Conservation (phyloP, 64 coral and sea anemone genomes). For the Astreopora myriophthalma region DNA sequence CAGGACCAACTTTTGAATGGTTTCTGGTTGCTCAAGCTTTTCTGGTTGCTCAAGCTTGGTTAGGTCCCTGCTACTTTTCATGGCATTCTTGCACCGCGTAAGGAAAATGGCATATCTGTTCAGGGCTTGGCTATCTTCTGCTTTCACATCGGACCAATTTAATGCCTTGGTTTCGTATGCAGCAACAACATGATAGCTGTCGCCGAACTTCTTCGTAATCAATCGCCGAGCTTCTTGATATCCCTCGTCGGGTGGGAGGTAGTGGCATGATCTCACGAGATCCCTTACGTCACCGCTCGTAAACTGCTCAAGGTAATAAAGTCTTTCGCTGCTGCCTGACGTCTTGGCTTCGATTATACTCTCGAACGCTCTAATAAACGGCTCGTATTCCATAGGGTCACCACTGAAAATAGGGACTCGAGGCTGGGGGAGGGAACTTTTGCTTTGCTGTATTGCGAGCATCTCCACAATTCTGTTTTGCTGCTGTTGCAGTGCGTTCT, state of each 20-base stretch:
- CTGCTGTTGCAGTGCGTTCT: no score
- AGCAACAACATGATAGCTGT: not conserved
- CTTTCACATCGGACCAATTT: not conserved
- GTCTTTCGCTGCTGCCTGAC: no score
- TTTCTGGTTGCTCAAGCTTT: conserved; percentile 46
- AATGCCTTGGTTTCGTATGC: conserved; percentile 21
- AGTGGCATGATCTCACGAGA: conserved; percentile 26
- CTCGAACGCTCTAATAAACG: no score
- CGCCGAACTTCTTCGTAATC: conserved; percentile 11
- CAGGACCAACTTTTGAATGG: conserved; percentile 14
- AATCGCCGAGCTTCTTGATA: not conserved
- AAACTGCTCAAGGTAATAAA: conserved; percentile 23
- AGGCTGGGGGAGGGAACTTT: no score
- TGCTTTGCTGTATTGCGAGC: no score
- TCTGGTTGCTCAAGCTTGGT: no score
- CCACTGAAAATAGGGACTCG: no score
- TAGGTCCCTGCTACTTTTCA: conserved; percentile 33
- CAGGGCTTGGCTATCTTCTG: not conserved
- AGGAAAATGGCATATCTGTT: conserved; percentile 31
- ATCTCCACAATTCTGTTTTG: no score
- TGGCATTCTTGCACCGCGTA: conserved; percentile 54
- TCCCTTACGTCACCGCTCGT: conserved; percentile 21
- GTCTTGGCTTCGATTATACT: no score
- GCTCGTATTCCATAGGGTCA: no score
- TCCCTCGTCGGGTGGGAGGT: not conserved